Base-by-base conservation (phyloP, 2,888 invertebrate genomes). In the Hyles lineata region DNA sequence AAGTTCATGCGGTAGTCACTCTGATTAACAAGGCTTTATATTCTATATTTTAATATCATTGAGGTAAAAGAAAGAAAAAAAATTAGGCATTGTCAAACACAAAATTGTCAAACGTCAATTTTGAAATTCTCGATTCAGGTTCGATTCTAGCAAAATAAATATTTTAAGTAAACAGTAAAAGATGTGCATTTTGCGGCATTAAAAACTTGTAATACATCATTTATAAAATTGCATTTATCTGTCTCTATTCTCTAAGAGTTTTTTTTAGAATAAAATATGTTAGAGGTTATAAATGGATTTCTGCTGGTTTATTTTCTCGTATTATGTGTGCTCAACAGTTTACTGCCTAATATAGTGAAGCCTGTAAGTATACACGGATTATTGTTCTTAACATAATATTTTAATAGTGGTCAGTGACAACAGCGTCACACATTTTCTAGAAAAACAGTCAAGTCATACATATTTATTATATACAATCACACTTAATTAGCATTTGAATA, bases 271-370 rank as follows among this genome's bases (percentile, higher is more conserved):
- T 43, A 43, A 43, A 43, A 43, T 15, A 94, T 94, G 94, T 87
- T 95, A 77, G 92, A 94, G 86, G 87, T 93, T 86, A 85, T 92
- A 76, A 92, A 93, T 87, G 93, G 93, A 74, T 89, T 90, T 80
- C 87, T 95, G 70, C 83, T 95, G 70, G 75, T 92, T 74, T 91
- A 95, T 82, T 93, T 95, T 76, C 81, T 95, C 23, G 74, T 89
- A 76, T 85, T 96, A 72, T 94, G 95, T 81, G 88, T 92, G 21
- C 78, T 95, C 1, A 95, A 93, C 82, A 90, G 92, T 62, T 85
- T 94, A 77, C 88, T 94, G 25, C 92, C 95, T 21, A 77, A 90
- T 76, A 78, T 95, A 73, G 92, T 94, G 59, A 95, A 95, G 87
- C 94, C 95, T 72, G 95, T 96, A 90, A 91, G 92, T 91, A 74